These are phyloP conservation scores for Hydropsyche betteni DNA, from an alignment of 2,888 invertebrate species.

Conservation along the genomic window DNA sequence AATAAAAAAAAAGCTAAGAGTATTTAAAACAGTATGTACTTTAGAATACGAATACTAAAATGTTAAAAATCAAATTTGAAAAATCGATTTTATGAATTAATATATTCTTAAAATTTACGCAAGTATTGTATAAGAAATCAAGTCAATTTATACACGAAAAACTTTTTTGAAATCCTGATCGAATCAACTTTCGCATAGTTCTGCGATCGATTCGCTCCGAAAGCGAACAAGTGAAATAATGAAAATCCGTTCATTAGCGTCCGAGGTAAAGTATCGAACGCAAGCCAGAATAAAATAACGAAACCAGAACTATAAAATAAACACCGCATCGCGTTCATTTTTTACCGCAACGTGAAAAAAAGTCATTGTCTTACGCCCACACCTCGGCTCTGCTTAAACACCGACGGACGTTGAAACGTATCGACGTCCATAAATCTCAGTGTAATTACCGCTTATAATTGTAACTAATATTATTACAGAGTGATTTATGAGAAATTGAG, in stretches of 20 bases:
- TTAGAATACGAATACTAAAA: no score
- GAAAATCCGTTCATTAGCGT: neutral
- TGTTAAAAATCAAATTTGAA: no score
- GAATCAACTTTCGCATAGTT: no score
- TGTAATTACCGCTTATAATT: constrained; percentile 37
- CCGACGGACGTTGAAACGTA: neutral
- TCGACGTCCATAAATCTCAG: constrained; percentile 29
- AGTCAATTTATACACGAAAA: no score
- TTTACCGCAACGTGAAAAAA: neutral
- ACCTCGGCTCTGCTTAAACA: constrained; percentile 3
- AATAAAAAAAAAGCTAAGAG: no score
- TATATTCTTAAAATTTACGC: no score
- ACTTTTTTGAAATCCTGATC: no score
- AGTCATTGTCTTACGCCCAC: constrained; percentile 35
- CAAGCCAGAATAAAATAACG: neutral
- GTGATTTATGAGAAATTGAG: constrained; percentile 31
- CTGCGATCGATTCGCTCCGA: no score
- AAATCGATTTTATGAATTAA: no score
- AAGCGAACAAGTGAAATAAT: constrained; percentile 7
- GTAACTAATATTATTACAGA: constrained; percentile 26
- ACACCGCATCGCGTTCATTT: neutral
- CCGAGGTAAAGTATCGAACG: constrained; percentile 9
- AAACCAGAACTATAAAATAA: constrained; percentile 29
- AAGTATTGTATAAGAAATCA: no score
- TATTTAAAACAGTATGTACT: no score